Evolutionary conservation across 2,113 vertebrate genomes (phyloP), one percentile per base, ranked within the genome.

Genomic region (Oreochromis spilurus): DNA sequence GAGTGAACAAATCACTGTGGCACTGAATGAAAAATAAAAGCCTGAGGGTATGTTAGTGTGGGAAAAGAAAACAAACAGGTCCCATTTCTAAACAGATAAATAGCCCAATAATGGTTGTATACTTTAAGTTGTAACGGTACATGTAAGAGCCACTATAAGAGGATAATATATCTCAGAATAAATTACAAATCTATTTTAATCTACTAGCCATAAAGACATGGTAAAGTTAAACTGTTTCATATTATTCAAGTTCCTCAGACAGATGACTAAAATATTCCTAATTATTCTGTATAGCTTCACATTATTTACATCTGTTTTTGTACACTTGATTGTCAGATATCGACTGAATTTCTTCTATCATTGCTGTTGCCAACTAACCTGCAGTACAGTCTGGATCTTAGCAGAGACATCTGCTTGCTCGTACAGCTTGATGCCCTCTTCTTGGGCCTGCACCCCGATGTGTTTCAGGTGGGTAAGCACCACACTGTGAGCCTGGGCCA

Each of bases 361-460:
- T 3, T 72, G 58, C 24, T 21, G 38, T 17, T 38, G 2, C 43
- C 53, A 7, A 84, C 96, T 93, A 94, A 99, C 99, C 98, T 99
- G 98, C 84, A 99, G 95, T 79, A 99, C 99, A 0, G 97, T 97
- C 91, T 99, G 99, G 93, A 99, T 99, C 96, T 99, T 99, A 93
- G 98, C 98, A 91, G 98, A 99, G 81, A 99, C 99, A 1, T 99
- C 98, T 1, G 98, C 98, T 96, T 99, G 99, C 91, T 99, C 99
- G 1, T 99, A 99, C 21, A 99, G 96, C 70, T 99, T 99, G 96
- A 98, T 96, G 2, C 97, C 97, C 9, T 97, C 98, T 9, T 97
- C 97, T 2, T 96, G 90, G 53, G 97, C 97, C 72, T 94, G 94
- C 54, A 95, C 92, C 5, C 97, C 97, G 0, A 97, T 97, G 87